A percentile compares a stretch with the other conserved stretches of the same genome.
Evolutionary conservation across 2,888 invertebrate genomes (phyloP).

Genomic region (Caenorhabditis panamensis): DNA sequence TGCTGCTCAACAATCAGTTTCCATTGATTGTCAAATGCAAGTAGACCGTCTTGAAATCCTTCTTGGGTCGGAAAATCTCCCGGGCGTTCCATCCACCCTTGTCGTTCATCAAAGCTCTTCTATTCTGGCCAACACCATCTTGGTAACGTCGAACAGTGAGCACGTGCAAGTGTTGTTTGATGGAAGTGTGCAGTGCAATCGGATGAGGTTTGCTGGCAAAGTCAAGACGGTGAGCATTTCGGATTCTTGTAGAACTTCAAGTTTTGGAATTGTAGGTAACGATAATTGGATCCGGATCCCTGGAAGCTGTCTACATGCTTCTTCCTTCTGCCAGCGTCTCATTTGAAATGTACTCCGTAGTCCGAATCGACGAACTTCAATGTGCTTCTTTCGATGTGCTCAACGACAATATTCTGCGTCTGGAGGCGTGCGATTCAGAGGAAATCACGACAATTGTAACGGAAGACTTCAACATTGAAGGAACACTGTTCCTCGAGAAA

Average conservation of each 20-base stretch:
- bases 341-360: conserved; percentile 61
- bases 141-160: conserved; percentile 53
- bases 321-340: conserved; percentile 39
- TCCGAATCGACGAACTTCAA: conserved; percentile 55
- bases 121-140: conserved; percentile 56
- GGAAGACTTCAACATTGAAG: conserved; percentile 62
- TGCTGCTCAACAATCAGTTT: conserved; percentile 67
- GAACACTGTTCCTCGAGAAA: conserved; percentile 63
- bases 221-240: conserved; percentile 38
- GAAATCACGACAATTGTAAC: conserved; percentile 60
- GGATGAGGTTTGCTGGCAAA: conserved; percentile 54
- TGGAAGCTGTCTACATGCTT: conserved; percentile 37
- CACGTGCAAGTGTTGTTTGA: conserved; percentile 55
- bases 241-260: not conserved
- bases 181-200: conserved; percentile 56
- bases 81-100: conserved; percentile 24
- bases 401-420: conserved; percentile 62
- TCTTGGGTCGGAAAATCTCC: conserved; percentile 21
- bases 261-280: conserved; percentile 28
- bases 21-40: conserved; percentile 65
- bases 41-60: conserved; percentile 66
- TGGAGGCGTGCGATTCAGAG: conserved; percentile 52
- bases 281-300: conserved; percentile 39
- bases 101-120: conserved; percentile 42
- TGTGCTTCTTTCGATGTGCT: conserved; percentile 54